Base-by-base conservation (phyloP, 2,797 vertebrate species). In the Smutsia gigantea region DNA sequence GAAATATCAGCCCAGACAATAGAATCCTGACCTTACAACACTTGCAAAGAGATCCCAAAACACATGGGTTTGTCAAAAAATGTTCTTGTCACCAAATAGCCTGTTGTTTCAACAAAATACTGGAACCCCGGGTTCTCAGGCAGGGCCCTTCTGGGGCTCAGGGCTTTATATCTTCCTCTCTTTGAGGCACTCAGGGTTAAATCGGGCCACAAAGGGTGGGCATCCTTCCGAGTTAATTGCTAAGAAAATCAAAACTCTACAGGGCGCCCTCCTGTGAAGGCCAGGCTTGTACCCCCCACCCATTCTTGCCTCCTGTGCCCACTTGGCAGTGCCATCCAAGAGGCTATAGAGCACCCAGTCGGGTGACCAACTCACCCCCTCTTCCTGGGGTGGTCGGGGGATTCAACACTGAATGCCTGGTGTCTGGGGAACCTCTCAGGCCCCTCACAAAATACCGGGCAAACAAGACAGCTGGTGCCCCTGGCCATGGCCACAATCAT, bases 291-390 rank as follows among this genome's bases (percentile, higher is more conserved):
- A 19, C 34, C 49, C 49, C 42, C 46, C 10, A 12, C 46, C 46
- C 46, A 46, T 46, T 12, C 46, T 46, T 46, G 46, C 14, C 17
- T 39, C 18, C 10, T 4, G 23, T 55, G 15, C 10, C 29, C 23
- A 31, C 21, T 7, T 7, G 49, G 29, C 39, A 21, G 23, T 2
- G 3, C 31, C 31, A 37, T 1, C 4, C 18, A 18, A 49, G 25
- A 19, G 1, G 2, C 55, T 7, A 68, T 23, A 0, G 12, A 21
- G n/a, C 34, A 21, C 23, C 34, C 34, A n/a, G 0, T 0, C 4
- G 17, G 71, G 51, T 42, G 29, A 42, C 42, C 29, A 27, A 8
- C 31, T 63, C 46, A 5, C 12, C 46, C 34, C 4, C 5, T 37
- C 55, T 53, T 13, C 57, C 49, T 51, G 55, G 13, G 39, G n/a